phyloP scores from a whole-genome alignment of 2,888 invertebrate species.

The Megalurothrips usitatus region DNA sequence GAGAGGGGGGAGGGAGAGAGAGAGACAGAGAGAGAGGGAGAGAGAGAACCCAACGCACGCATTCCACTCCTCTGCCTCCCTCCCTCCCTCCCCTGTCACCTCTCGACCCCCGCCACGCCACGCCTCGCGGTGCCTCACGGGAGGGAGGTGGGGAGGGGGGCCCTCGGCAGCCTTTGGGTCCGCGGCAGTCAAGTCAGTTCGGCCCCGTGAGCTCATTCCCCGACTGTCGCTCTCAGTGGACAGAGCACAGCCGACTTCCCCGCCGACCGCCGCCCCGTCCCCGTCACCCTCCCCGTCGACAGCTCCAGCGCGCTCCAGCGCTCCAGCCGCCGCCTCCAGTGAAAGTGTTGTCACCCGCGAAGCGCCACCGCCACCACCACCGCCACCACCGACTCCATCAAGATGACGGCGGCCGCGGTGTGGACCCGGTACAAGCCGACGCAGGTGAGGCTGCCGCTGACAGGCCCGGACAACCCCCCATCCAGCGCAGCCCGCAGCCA shows the following conservation, averaged over 20 bases:
- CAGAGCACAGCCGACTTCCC: background rate
- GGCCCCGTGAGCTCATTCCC: background rate
- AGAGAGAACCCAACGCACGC: background rate
- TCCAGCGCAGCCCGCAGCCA: too few relatives aligned
- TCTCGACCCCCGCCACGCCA: background rate
- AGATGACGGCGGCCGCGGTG: constrained; percentile 4
- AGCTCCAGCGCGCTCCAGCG: background rate
- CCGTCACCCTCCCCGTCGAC: background rate
- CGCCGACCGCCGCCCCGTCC: background rate
- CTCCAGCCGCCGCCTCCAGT: background rate
- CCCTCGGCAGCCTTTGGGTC: background rate
- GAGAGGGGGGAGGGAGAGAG: background rate
- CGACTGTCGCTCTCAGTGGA: constrained; percentile 10
- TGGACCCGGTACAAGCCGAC: background rate
- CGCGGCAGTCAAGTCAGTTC: background rate
- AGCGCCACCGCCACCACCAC: too few relatives aligned
- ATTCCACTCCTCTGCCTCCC: background rate
- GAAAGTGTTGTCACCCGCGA: background rate
- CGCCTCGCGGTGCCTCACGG: background rate
- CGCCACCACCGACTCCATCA: background rate
- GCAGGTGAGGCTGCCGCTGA: constrained; percentile 6
- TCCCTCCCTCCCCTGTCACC: background rate
- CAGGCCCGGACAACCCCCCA: too few relatives aligned
- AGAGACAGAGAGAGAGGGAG: background rate
- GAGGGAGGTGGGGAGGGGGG: background rate